Base-by-base conservation (phyloP, 2,113 vertebrate genomes). In the Epinephelus cyanopodus region DNA sequence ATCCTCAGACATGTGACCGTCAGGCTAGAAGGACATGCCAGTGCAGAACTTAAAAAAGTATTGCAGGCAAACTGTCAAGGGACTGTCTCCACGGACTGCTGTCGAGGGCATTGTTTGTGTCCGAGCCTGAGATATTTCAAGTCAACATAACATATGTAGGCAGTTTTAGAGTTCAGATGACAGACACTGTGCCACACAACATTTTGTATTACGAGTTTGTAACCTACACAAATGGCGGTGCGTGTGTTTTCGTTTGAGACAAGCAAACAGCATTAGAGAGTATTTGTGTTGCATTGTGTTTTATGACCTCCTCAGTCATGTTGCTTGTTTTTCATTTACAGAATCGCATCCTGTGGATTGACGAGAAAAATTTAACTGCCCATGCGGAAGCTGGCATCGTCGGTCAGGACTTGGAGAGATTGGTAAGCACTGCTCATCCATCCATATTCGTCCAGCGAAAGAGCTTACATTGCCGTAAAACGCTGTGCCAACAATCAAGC, bases 311-410 rank as follows among this genome's bases (percentile, higher is more conserved):
- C 42, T 62, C 29, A 0, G 21, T 82, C 37, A 66, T 66, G 48
- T 68, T 58, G 39, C 64, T 65, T 72, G 10, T 80, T 81, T 71
- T 60, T 42, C 5, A 21, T 60, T 56, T 33, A 3, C 93, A 99
- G 98, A 99, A 97, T 91, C 97, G 96, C 80, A 99, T 99, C 91
- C 95, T 99, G 53, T 99, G 98, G 98, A 95, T 99, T 84, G 98
- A 99, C 89, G 98, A 99, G 94, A 98, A 97, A 86, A 99, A 99
- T 89, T 92, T 99, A 90, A 99, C 97, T 19, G 97, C 96, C 81
- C 98, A 96, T 68, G 93, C 98, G 69, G 98, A 99, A 90, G 96
- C 98, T 79, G 98, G 98, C 81, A 99, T 99, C 89, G 95, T 98
- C 69, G 98, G 98, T 75, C 98, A 99, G 92, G 98, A 99, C 77